phyloP scores from a whole-genome alignment of 2,113 vertebrate genomes.

The Tachycineta bicolor region DNA sequence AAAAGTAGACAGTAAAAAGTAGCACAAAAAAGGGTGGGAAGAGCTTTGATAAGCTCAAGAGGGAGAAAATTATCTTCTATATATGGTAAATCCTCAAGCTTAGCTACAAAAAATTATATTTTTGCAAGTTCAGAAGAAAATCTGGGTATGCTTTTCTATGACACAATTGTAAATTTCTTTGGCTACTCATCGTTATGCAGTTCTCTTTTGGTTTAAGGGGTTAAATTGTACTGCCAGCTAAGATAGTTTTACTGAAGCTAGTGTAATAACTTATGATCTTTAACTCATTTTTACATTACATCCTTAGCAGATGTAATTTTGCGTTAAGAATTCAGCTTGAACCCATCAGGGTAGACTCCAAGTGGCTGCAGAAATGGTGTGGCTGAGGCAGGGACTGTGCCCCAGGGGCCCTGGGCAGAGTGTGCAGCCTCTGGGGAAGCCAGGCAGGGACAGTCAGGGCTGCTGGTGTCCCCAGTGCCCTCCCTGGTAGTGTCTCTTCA shows the following conservation, averaged over 20 bases:
- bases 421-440: neutral
- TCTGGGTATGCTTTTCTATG: neutral
- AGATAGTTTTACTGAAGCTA: neutral
- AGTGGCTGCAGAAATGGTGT: neutral
- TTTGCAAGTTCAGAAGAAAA: neutral
- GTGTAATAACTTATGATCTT: neutral
- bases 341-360: neutral
- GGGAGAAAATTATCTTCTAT: neutral
- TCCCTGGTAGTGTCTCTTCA: neutral
- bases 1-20: neutral
- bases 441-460: neutral
- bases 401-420: rapidly evolving
- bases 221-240: neutral
- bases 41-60: neutral
- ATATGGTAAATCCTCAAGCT: neutral
- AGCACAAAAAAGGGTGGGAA: neutral
- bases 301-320: neutral
- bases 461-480: neutral
- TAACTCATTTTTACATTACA: neutral
- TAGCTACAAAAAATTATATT: neutral
- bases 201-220: neutral
- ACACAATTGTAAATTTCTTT: neutral
- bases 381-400: neutral
- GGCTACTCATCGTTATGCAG: neutral
- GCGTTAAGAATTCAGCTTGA: neutral